Evolutionary conservation across 2,888 invertebrate species (phyloP).

Genomic region (Heliothis peltigera): DNA sequence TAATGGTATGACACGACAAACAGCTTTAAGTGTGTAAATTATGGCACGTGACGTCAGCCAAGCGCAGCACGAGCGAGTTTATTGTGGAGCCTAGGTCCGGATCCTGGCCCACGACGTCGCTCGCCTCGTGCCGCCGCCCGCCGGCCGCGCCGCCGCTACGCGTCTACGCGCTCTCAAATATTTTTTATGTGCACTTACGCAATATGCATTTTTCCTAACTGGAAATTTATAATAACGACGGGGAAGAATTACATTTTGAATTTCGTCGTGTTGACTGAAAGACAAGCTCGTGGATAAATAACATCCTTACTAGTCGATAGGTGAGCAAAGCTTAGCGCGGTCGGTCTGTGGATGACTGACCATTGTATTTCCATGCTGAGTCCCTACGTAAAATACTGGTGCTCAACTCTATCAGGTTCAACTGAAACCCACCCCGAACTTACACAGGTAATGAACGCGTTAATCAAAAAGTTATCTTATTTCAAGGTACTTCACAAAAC

Average conservation of each 20-base stretch:
- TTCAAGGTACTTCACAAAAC: not conserved
- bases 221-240: conserved; percentile 42
- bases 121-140: conserved; percentile 18
- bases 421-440: too few species aligned
- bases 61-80: conserved; percentile 81
- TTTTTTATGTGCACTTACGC: conserved; percentile 64
- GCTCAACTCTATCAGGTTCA: too few species aligned
- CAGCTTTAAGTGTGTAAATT: conserved; percentile 90
- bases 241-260: conserved; percentile 29
- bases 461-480: too few species aligned
- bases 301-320: too few species aligned
- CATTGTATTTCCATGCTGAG: too few species aligned
- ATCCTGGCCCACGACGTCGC: conserved; percentile 69
- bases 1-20: conserved; percentile 90
- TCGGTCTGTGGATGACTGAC: too few species aligned
- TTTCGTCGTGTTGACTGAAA: conserved; percentile 27
- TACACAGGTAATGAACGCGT: too few species aligned
- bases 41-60: conserved; percentile 86
- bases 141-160: conserved; percentile 43
- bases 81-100: conserved; percentile 80
- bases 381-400: too few species aligned
- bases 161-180: conserved; percentile 62
- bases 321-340: too few species aligned
- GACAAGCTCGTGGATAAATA: too few species aligned
- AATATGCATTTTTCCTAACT: conserved; percentile 55